A percentile compares a stretch with the other conserved stretches of the same genome.
Evolutionary conservation across 2,113 vertebrate species (phyloP).

Genomic region (Tupaia tana): DNA sequence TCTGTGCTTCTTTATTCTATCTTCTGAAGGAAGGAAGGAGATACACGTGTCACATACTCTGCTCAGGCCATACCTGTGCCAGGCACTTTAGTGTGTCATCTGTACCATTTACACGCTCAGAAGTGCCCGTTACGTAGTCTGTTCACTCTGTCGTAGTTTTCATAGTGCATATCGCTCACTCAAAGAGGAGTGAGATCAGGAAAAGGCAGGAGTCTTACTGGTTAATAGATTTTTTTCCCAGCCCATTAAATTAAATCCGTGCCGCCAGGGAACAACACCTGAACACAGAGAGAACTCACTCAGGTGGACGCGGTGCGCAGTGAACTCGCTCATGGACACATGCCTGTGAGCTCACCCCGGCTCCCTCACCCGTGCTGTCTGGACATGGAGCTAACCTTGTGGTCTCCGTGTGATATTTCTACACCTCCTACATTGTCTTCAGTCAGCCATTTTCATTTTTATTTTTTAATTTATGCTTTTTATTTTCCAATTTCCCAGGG

Average conservation of each 20-base stretch:
- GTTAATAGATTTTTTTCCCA: neutral
- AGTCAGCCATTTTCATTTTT: neutral
- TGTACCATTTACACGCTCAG: neutral
- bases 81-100: neutral
- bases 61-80: neutral
- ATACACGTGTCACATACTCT: neutral
- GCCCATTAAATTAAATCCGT: neutral
- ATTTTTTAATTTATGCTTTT: neutral
- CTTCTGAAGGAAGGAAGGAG: neutral
- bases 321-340: neutral
- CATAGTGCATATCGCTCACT: conserved; percentile 13
- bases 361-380: neutral
- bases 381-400: neutral
- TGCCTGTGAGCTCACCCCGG: too few relatives aligned
- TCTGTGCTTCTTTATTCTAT: neutral
- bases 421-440: neutral
- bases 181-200: neutral
- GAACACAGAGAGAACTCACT: neutral
- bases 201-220: conserved; percentile 2
- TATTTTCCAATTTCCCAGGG: too few relatives aligned
- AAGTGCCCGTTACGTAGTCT: neutral
- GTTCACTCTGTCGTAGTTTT: neutral
- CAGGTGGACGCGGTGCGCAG: neutral
- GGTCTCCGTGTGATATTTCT: neutral
- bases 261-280: neutral